phyloP scores from a whole-genome alignment of 2,113 vertebrate species.

The Neofelis nebulosa region DNA sequence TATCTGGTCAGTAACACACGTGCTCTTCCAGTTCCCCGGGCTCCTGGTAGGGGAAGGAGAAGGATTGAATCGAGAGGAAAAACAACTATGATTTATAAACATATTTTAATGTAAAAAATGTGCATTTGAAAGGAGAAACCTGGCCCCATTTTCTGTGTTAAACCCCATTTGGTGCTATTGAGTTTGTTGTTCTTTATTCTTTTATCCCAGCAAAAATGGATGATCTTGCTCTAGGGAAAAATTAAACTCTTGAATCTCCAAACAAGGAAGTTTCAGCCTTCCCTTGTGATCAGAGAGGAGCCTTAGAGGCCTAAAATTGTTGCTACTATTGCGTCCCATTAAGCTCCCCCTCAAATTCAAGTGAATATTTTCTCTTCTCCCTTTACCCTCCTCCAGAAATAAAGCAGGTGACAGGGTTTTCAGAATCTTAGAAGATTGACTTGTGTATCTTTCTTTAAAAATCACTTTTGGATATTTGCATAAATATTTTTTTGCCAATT shows the following conservation, averaged over 20 bases:
- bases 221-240: constrained; percentile 51
- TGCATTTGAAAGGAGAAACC: constrained; percentile 82
- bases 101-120: constrained; percentile 83
- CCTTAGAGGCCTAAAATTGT: background rate
- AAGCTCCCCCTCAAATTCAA: constrained; percentile 54
- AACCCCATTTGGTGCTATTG: constrained; percentile 84
- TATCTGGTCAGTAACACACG: constrained; percentile 80
- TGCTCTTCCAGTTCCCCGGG: constrained; percentile 71
- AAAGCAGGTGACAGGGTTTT: constrained; percentile 76
- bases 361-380: constrained; percentile 52
- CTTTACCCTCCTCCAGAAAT: constrained; percentile 66
- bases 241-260: constrained; percentile 37
- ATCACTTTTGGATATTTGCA: constrained; percentile 49
- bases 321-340: background rate
- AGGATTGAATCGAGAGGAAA: constrained; percentile 75
- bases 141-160: constrained; percentile 81
- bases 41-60: constrained; percentile 73
- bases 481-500: constrained; percentile 53
- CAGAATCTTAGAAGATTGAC: constrained; percentile 59
- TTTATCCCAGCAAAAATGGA: constrained; percentile 60
- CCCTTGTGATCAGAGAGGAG: background rate
- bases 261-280: constrained; percentile 16
- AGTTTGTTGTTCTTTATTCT: constrained; percentile 79
- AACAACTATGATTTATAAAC: constrained; percentile 81
- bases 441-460: constrained; percentile 67